These are phyloP conservation scores for Corythaixoides concolor DNA, from an alignment of 2,113 vertebrate genomes.

Conservation along the genomic window DNA sequence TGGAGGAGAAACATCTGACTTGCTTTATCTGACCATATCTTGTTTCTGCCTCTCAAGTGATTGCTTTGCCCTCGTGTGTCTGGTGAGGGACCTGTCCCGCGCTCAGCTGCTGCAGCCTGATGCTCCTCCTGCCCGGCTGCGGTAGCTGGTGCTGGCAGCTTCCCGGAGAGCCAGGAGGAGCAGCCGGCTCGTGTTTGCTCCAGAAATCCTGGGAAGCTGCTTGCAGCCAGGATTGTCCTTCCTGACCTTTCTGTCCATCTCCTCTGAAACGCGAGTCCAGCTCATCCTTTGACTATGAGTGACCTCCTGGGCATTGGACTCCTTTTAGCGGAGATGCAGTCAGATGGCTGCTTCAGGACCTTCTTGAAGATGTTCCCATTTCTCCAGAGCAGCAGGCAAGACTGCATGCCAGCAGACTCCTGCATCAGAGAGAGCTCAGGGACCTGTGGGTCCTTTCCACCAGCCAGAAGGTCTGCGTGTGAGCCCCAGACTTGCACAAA, in stretches of 20 bases:
- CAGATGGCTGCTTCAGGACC: not conserved
- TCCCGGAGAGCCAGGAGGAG: not conserved
- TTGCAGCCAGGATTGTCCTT: not conserved
- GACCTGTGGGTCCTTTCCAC: not conserved
- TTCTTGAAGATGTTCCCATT: not conserved
- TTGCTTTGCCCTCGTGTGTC: not conserved
- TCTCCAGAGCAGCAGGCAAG: not conserved
- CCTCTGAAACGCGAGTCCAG: not conserved
- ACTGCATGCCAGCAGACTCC: not conserved
- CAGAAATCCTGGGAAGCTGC: not conserved
- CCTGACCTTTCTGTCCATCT: not conserved
- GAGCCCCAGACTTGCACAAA: not conserved
- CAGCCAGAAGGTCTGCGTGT: not conserved
- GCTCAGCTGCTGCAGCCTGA: not conserved
- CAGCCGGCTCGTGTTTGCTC: not conserved
- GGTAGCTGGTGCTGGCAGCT: not conserved
- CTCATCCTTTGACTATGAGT: not conserved
- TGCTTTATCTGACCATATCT: not conserved
- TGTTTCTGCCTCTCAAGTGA: not conserved
- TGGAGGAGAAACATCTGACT: not conserved
- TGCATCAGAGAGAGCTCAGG: not conserved
- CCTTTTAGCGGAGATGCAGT: not conserved
- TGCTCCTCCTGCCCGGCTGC: fast-evolving
- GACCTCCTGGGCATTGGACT: not conserved
- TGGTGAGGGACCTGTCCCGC: not conserved